Evolutionary conservation across 1,140 invertebrate species (phyloP), one percentile per base, ranked within the genome.

Genomic region (Spodoptera frugiperda): DNA sequence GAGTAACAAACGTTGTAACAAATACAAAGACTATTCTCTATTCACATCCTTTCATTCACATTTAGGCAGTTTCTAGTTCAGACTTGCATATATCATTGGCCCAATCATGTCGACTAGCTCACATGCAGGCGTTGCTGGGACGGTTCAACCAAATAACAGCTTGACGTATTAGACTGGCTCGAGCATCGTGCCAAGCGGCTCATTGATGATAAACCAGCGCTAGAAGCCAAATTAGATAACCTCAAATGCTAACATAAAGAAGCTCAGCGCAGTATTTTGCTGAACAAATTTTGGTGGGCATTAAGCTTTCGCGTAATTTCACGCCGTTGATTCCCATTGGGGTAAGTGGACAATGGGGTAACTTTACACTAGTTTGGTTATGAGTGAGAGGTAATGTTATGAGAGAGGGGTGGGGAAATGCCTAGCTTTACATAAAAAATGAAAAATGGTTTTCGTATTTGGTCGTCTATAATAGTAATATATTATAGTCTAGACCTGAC

Each of bases 221-320:
- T 65, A 21, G 39, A 15, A 65, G 61, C 61, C 61, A 65, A 65
- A 65, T 65, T 65, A 65, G 61, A 65, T 65, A 65, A 11, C 61
- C 61, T 65, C 39, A 65, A 65, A 65, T 21, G 39, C 44, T 12
- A 21, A 65, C 17, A 21, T 65, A 65, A 65, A 48, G 30, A 12
- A 33, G 39, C 2, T 65, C 57, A 8, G 25, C 30, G 30, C 33
- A 8, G 30, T 17, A 9, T 17, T 3, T 39, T 5, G 57, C 39
- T 10, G n/a, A 39, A 57, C 9, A 61, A 17, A 39, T 61, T 61
- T 15, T 17, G 2, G 30, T 2, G 57, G 9, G n/a, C 30, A 9
- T 25, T 25, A 25, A 25, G 25, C 1, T 25, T 25, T 25, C 25
- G 0, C 25, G n/a, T 39, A n/a, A 61, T 33, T 39, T 39, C 25